Percentiles rank a stretch among this genome's conserved stretches.
These are phyloP conservation scores for Sebastes dallii DNA, from an alignment of 2,797 vertebrate genomes.

Conservation along the genomic window DNA sequence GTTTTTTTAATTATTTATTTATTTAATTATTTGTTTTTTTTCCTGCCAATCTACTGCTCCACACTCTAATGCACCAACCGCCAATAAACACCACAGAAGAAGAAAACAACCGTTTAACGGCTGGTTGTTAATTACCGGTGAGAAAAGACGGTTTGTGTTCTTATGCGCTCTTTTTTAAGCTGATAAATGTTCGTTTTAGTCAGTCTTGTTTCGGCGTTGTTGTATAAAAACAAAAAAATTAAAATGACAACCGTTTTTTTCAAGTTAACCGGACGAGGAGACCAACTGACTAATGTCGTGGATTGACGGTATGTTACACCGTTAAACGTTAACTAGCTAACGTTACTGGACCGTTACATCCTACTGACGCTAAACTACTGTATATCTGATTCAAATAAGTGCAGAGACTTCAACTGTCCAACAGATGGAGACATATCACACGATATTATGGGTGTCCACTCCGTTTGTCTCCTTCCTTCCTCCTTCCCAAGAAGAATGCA, in stretches of 20 bases:
- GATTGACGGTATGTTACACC: neutral
- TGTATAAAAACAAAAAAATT: neutral
- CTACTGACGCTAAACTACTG: neutral
- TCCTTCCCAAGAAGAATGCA: neutral
- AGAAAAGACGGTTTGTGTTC: rapidly evolving
- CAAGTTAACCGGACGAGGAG: neutral
- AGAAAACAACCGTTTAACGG: no score
- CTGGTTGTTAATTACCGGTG: neutral
- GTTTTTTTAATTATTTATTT: no score
- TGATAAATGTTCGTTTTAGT: neutral
- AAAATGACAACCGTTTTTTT: neutral
- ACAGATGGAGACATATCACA: conserved; percentile 56
- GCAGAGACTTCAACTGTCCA: neutral
- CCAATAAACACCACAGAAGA: no score
- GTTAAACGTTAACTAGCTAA: neutral
- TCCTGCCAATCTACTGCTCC: no score
- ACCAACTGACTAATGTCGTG: no score
- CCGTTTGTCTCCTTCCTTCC: neutral
- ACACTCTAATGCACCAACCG: no score
- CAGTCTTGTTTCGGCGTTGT: neutral
- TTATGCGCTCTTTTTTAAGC: neutral
- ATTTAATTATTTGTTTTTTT: no score
- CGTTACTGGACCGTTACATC: no score
- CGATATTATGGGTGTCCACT: neutral
- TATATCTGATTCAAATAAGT: neutral